Evolutionary conservation across 2,797 vertebrate species (phyloP).

Genomic region (Anabas testudineus): DNA sequence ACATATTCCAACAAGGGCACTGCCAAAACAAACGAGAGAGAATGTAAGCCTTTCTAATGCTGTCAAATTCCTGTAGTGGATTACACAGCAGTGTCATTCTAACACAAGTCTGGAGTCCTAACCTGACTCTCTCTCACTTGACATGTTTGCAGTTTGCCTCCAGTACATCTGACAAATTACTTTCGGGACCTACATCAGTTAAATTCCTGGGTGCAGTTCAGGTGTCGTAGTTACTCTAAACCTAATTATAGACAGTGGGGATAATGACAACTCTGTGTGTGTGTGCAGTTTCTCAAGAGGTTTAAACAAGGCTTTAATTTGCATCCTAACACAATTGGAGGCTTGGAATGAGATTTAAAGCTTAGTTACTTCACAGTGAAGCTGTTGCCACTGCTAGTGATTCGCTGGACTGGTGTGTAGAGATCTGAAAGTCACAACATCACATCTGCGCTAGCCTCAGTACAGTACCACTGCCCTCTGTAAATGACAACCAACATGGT

Average conservation of each 20-base stretch:
- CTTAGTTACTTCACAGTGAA: constrained; percentile 29
- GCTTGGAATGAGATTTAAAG: constrained; percentile 52
- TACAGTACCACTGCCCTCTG: too few species aligned
- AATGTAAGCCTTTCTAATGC: constrained; percentile 54
- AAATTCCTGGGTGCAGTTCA: constrained; percentile 23
- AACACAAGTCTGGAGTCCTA: constrained; percentile 24
- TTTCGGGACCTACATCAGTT: background rate
- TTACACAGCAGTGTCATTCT: constrained; percentile 42
- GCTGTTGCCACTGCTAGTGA: background rate
- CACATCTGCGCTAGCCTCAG: background rate
- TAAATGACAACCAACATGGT: too few species aligned
- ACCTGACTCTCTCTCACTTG: constrained; percentile 21
- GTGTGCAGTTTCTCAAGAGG: constrained; percentile 22
- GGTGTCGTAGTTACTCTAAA: constrained; percentile 25
- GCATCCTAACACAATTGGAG: constrained; percentile 35
- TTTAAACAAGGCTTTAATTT: constrained; percentile 44
- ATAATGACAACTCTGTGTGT: constrained; percentile 22
- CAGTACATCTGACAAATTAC: constrained; percentile 31
- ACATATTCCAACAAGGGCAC: constrained; percentile 44
- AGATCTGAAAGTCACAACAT: background rate
- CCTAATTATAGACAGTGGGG: constrained; percentile 41
- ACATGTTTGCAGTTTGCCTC: constrained; percentile 20
- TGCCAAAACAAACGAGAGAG: constrained; percentile 64
- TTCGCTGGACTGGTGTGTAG: constrained; percentile 6
- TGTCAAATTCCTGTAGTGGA: constrained; percentile 53